Conservation (phyloP, 2,888 invertebrate genomes). For the Hypercompe scribonia region DNA sequence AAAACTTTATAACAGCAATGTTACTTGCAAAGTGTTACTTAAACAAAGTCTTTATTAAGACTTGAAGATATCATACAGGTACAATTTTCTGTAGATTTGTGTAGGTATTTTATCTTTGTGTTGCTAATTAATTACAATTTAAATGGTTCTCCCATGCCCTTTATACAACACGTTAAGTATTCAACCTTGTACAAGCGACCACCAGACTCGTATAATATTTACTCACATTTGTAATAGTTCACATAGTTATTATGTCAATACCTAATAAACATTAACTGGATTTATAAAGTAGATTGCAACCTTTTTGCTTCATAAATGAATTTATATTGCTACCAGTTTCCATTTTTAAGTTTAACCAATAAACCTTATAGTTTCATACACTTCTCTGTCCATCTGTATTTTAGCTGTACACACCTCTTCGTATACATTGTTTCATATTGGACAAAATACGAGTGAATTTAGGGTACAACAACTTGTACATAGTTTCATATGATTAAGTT, state of each 20-base stretch:
- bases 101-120: neutral
- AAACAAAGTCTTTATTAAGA: no score
- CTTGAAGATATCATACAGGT: neutral
- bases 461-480: neutral
- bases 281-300: conserved; percentile 12
- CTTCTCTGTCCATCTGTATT: neutral
- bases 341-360: neutral
- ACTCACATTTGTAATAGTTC: conserved; percentile 32
- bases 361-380: neutral
- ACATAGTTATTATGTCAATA: conserved; percentile 25
- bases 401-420: no score
- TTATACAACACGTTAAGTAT: conserved; percentile 41
- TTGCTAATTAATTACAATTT: conserved; percentile 38
- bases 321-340: conserved; percentile 1
- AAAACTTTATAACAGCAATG: neutral
- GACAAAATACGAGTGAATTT: no score
- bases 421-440: neutral
- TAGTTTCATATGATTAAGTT: no score
- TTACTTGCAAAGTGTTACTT: no score
- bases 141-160: conserved; percentile 46
- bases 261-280: conserved; percentile 3
- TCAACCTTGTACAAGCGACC: conserved; percentile 38
- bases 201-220: conserved; percentile 37
- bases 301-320: neutral
- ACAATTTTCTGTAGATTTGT: neutral